phyloP scores from a whole-genome alignment of 2,797 vertebrate genomes.

The Megaceryle alcyon region DNA sequence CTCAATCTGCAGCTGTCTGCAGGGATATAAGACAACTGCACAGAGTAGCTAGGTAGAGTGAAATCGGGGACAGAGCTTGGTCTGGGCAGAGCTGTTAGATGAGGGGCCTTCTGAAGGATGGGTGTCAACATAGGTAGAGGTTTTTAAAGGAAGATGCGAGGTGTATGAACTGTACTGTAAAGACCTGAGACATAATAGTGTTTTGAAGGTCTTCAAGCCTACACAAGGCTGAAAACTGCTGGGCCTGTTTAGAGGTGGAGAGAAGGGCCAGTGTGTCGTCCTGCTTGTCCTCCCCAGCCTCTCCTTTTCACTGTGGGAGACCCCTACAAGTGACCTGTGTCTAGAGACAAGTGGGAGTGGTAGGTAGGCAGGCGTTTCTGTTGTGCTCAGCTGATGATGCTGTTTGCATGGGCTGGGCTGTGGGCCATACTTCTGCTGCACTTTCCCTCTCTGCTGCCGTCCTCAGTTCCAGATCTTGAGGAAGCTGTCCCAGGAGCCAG shows the following conservation, averaged over 20 bases:
- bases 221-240: background rate
- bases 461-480: constrained; percentile 96
- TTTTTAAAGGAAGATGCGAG: background rate
- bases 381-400: constrained; percentile 11
- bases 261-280: background rate
- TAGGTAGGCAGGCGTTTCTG: constrained; percentile 4
- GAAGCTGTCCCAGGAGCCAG: constrained; percentile 99
- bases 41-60: background rate
- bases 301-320: constrained; percentile 14
- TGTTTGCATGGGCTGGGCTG: background rate
- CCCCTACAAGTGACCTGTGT: constrained; percentile 33
- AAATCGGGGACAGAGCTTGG: background rate
- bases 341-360: constrained; percentile 52
- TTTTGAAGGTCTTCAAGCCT: background rate
- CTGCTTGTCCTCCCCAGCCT: background rate
- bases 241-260: background rate
- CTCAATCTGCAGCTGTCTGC: background rate
- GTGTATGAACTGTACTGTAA: background rate
- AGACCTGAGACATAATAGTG: background rate
- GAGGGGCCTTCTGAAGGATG: background rate
- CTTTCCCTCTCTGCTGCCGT: background rate
- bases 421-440: background rate
- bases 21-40: background rate
- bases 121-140: background rate
- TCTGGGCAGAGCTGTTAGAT: background rate